Evolutionary conservation across 2,888 invertebrate genomes (phyloP).

Genomic region (Chrysodeixis includens): DNA sequence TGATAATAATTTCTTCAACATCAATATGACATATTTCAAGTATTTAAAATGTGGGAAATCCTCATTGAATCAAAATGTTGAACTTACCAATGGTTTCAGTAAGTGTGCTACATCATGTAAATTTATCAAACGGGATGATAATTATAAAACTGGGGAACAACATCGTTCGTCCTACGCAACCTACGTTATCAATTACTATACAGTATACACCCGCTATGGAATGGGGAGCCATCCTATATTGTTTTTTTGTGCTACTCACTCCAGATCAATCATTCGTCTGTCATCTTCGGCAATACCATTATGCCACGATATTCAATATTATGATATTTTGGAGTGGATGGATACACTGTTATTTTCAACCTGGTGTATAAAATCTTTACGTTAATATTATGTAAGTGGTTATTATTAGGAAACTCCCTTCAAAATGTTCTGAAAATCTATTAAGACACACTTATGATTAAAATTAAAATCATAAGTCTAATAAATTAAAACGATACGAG

Average conservation of each 20-base stretch:
- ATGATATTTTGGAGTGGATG: not conserved
- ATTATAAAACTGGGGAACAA: not conserved
- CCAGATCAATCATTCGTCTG: slow-evolving; percentile 4
- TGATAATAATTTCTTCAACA: no score
- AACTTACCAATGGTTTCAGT: not conserved
- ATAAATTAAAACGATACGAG: not conserved
- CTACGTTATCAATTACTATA: slow-evolving; percentile 4
- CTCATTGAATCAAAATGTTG: no score
- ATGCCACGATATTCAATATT: not conserved
- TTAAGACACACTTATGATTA: no score
- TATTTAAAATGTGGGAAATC: no score
- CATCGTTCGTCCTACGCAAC: not conserved
- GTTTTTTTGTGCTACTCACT: slow-evolving; percentile 4
- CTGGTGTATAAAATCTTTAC: not conserved
- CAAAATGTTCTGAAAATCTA: no score
- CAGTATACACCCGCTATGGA: not conserved
- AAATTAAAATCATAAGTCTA: not conserved
- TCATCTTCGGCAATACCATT: not conserved
- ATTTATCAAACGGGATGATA: not conserved
- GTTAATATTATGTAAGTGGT: not conserved
- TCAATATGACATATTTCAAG: no score
- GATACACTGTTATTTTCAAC: not conserved
- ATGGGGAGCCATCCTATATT: not conserved
- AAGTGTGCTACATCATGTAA: not conserved
- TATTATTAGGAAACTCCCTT: no score